These are phyloP conservation scores for Ceratoteleas bidentatus DNA, from an alignment of 1,140 invertebrate species.

Conservation along the genomic window DNA sequence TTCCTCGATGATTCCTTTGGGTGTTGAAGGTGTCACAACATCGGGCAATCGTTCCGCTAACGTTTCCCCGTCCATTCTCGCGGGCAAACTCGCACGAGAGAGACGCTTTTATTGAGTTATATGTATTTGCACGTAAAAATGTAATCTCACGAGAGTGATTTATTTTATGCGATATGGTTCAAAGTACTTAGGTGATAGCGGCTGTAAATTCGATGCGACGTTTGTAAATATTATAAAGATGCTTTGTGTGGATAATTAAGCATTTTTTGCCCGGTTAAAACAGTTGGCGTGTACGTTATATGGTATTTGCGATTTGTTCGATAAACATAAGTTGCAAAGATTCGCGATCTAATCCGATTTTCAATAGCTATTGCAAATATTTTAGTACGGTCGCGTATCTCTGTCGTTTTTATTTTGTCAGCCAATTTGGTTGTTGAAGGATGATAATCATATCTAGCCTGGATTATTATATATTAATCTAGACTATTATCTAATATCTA, in stretches of 20 bases:
- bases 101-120: constrained; percentile 33
- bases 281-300: constrained; percentile 4
- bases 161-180: constrained; percentile 37
- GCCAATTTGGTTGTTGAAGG: not conserved
- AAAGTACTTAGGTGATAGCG: constrained; percentile 29
- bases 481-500: too few relatives aligned
- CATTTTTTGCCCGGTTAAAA: constrained; percentile 6
- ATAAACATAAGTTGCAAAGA: not conserved
- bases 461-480: too few relatives aligned
- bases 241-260: constrained; percentile 15
- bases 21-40: not conserved
- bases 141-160: constrained; percentile 37
- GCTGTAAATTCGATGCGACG: constrained; percentile 16
- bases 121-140: constrained; percentile 19
- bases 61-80: constrained; percentile 37
- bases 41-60: constrained; percentile 17
- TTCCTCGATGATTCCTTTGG: constrained; percentile 2
- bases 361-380: constrained; percentile 13
- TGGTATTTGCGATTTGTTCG: constrained; percentile 2
- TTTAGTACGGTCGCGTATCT: not conserved
- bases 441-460: too few relatives aligned
- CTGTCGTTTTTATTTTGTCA: constrained; percentile 1
- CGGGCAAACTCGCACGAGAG: constrained; percentile 2
- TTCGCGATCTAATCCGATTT: constrained; percentile 15
- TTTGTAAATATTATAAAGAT: constrained; percentile 20